Percentiles rank a stretch among this genome's conserved stretches.
Evolutionary conservation across 2,888 invertebrate species (phyloP).

Genomic region (Ormyrus nitidulus): DNA sequence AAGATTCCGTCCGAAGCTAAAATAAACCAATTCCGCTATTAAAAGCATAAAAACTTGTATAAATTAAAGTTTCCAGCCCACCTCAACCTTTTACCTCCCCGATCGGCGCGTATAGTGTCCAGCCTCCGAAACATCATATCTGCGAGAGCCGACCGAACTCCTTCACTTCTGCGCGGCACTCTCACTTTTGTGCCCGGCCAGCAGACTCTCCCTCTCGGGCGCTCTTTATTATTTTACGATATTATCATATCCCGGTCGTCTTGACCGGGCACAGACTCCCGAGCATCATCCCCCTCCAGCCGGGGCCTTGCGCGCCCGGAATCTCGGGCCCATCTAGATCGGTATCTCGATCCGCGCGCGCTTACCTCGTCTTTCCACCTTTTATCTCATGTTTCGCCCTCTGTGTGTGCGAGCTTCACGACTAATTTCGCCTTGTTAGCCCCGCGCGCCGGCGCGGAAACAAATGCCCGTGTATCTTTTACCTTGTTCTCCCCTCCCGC

Average conservation of each 20-base stretch:
- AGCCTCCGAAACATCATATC: neutral
- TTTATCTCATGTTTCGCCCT: constrained; percentile 53
- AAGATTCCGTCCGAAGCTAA: too few relatives aligned
- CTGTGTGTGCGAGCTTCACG: constrained; percentile 58
- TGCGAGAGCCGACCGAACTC: constrained; percentile 14
- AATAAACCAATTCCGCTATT: too few relatives aligned
- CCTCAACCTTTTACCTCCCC: too few relatives aligned
- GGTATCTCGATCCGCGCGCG: constrained; percentile 19
- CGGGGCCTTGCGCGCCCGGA: constrained; percentile 27
- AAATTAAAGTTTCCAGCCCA: too few relatives aligned
- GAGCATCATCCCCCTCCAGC: neutral
- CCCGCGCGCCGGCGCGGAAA: constrained; percentile 56
- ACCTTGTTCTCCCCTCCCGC: neutral
- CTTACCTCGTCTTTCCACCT: constrained; percentile 53
- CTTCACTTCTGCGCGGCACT: constrained; percentile 23
- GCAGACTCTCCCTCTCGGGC: neutral
- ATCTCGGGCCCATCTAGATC: constrained; percentile 48
- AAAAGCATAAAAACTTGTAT: too few relatives aligned
- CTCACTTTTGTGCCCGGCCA: constrained; percentile 12
- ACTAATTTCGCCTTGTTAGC: constrained; percentile 70
- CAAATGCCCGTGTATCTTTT: constrained; percentile 38
- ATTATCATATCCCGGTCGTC: constrained; percentile 27
- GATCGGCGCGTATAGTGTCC: too few relatives aligned
- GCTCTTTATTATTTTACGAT: constrained; percentile 50
- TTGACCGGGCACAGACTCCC: constrained; percentile 10